Conservation (phyloP, 1,140 invertebrate species). For the Drosophila biarmipes region DNA sequence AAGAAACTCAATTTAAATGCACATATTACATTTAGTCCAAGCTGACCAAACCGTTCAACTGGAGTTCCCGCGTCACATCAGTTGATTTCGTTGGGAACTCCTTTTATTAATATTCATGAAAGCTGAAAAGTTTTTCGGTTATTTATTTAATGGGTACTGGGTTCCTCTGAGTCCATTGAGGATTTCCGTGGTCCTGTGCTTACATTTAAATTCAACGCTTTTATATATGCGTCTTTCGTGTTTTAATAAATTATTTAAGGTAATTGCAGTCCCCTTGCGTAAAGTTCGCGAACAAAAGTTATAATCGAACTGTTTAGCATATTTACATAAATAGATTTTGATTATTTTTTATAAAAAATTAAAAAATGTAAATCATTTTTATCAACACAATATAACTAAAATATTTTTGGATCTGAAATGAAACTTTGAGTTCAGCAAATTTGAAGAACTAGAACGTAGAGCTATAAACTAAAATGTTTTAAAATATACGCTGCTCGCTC, state of each 20-base stretch:
- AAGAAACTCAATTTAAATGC: slow-evolving; percentile 12
- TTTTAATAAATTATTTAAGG: neutral
- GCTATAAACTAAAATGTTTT: neutral
- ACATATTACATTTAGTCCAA: slow-evolving; percentile 3
- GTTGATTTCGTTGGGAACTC: slow-evolving; percentile 6
- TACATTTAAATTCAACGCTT: neutral
- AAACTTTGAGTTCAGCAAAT: neutral
- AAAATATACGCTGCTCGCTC: neutral
- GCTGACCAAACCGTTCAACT: neutral
- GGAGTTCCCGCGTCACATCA: neutral
- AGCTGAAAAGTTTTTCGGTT: slow-evolving; percentile 14
- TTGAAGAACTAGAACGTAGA: neutral
- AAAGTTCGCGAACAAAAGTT: neutral
- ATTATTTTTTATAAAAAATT: no score
- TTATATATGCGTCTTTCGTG: neutral
- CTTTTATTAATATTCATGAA: slow-evolving; percentile 12
- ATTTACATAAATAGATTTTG: neutral
- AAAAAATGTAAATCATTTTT: no score
- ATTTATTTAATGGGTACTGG: slow-evolving; percentile 10
- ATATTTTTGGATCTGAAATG: no score
- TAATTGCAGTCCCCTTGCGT: neutral
- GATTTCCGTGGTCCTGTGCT: neutral
- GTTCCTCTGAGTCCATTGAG: neutral
- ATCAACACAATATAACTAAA: no score
- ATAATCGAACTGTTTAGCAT: neutral